phyloP scores from a whole-genome alignment of 2,888 invertebrate species.

The Acanthopleura granulata region DNA sequence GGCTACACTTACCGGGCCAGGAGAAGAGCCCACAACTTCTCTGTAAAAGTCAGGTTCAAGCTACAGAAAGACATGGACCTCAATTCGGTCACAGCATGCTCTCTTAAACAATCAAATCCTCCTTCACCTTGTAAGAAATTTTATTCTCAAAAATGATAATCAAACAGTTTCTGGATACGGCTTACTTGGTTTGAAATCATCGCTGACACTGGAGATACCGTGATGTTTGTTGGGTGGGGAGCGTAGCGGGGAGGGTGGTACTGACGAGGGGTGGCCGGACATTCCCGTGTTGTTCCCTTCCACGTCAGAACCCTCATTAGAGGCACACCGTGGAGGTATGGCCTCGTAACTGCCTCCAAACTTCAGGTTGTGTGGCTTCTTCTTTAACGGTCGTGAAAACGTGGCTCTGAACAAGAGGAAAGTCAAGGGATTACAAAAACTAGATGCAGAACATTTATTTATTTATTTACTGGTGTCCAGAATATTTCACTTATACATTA shows the following conservation, averaged over 20 bases:
- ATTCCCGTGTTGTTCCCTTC: constrained; percentile 50
- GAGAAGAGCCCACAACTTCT: too few species aligned
- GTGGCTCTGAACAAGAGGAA: too few species aligned
- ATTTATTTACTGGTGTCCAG: neutral
- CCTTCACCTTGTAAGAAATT: too few species aligned
- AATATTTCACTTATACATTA: too few species aligned
- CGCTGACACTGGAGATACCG: constrained; percentile 27
- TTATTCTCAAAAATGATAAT: too few species aligned
- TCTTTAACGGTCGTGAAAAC: constrained; percentile 35
- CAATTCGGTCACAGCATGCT: too few species aligned
- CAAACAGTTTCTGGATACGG: too few species aligned
- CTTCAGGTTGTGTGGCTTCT: constrained; percentile 54
- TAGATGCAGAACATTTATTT: neutral
- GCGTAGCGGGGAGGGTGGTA: constrained; percentile 63
- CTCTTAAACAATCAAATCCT: too few species aligned
- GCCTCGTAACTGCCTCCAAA: constrained; percentile 65
- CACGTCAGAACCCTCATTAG: constrained; percentile 58
- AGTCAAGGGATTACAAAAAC: too few species aligned
- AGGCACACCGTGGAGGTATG: constrained; percentile 55
- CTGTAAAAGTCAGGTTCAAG: too few species aligned
- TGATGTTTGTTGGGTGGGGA: constrained; percentile 61
- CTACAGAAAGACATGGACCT: too few species aligned
- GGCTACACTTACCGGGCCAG: too few species aligned
- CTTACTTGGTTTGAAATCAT: constrained; percentile 27
- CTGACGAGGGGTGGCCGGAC: constrained; percentile 67